These are phyloP conservation scores for Epiblema foenella DNA, from an alignment of 2,888 invertebrate genomes.

Conservation along the genomic window DNA sequence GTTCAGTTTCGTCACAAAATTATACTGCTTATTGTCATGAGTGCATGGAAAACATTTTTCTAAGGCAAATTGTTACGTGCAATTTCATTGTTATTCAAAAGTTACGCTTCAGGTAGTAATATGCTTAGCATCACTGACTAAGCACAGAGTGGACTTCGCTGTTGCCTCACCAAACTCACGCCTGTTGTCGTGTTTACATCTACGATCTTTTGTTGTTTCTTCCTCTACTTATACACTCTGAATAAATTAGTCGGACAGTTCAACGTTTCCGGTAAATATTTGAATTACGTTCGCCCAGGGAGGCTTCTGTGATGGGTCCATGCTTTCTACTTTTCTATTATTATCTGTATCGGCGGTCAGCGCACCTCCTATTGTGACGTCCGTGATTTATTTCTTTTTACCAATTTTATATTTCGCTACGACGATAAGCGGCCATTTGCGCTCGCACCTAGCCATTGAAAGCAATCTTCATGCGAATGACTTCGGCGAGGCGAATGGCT, in stretches of 20 bases:
- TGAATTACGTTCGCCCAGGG: conserved; percentile 13
- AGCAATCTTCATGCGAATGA: conserved; percentile 51
- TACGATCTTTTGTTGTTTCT: conserved; percentile 18
- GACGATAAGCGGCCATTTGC: conserved; percentile 47
- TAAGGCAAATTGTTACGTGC: conserved; percentile 42
- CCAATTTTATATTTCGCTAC: conserved; percentile 53
- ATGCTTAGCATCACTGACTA: conserved; percentile 26
- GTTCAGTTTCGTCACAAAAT: conserved; percentile 42
- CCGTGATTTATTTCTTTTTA: conserved; percentile 57
- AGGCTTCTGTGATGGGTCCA: conserved; percentile 16
- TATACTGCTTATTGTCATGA: conserved; percentile 42
- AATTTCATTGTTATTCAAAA: conserved; percentile 44
- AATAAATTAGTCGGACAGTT: conserved; percentile 38
- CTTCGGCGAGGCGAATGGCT: conserved; percentile 37
- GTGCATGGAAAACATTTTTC: conserved; percentile 42
- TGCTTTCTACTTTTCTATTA: conserved; percentile 55
- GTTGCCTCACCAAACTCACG: conserved; percentile 29
- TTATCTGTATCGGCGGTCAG: conserved; percentile 52
- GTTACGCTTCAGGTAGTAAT: conserved; percentile 36
- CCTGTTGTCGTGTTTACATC: conserved; percentile 30
- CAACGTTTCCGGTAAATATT: conserved; percentile 25
- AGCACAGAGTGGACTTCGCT: conserved; percentile 23
- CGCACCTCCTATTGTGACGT: conserved; percentile 47
- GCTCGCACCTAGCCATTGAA: conserved; percentile 50
- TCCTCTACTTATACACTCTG: conserved; percentile 6